phyloP scores from a whole-genome alignment of 2,113 vertebrate genomes.

The Galemys pyrenaicus region DNA sequence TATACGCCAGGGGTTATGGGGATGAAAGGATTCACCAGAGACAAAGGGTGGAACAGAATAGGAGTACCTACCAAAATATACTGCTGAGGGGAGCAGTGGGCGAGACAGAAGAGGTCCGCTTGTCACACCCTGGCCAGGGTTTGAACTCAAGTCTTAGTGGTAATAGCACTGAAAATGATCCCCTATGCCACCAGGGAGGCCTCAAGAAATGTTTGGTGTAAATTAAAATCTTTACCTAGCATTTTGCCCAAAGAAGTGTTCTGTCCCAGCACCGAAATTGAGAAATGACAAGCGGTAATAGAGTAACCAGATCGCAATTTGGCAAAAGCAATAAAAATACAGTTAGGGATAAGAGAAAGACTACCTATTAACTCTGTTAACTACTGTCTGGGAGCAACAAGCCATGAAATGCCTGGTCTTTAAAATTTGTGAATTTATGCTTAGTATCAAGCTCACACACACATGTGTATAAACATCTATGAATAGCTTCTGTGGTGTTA shows the following conservation, averaged over 20 bases:
- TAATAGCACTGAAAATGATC: too few species aligned
- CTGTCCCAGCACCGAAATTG: constrained; percentile 3
- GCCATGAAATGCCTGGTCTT: not conserved
- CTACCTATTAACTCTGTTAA: not conserved
- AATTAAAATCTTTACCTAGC: not conserved
- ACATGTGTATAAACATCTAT: not conserved
- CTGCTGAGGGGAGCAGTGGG: too few species aligned
- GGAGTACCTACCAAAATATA: too few species aligned
- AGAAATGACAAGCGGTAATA: not conserved
- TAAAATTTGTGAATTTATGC: not conserved
- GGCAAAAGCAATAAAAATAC: not conserved
- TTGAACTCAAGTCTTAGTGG: too few species aligned
- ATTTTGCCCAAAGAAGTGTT: constrained; percentile 37
- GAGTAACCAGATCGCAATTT: constrained; percentile 39
- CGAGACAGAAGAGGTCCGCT: too few species aligned
- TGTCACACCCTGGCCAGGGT: too few species aligned
- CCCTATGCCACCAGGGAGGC: too few species aligned
- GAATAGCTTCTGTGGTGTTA: not conserved
- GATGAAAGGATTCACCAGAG: too few species aligned
- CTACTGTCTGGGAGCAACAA: not conserved
- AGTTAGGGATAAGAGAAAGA: not conserved
- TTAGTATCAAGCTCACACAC: not conserved
- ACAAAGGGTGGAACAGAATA: too few species aligned
- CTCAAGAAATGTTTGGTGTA: not conserved
- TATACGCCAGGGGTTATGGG: too few species aligned